These are phyloP conservation scores for Chaetodon trifasciatus DNA, from an alignment of 2,797 vertebrate species.

Conservation along the genomic window DNA sequence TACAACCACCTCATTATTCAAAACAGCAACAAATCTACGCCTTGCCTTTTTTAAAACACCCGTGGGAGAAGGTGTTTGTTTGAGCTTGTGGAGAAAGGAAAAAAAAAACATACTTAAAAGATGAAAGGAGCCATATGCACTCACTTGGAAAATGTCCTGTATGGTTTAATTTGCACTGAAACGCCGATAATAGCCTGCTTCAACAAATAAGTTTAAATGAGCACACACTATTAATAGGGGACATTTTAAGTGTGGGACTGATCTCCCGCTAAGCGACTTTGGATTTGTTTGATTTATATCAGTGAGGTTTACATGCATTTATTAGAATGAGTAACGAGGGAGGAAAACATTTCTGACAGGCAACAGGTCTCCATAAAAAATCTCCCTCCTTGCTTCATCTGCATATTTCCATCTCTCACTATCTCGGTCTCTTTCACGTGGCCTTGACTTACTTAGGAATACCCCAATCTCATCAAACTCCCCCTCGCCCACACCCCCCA, in stretches of 20 bases:
- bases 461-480: conserved; percentile 63
- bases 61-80: conserved; percentile 55
- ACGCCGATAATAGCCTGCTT: conserved; percentile 54
- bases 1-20: conserved; percentile 59
- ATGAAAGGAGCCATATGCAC: conserved; percentile 63
- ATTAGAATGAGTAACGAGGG: conserved; percentile 29
- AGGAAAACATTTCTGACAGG: conserved; percentile 31
- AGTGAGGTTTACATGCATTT: conserved; percentile 37
- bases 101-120: conserved; percentile 34
- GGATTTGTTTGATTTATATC: conserved; percentile 40
- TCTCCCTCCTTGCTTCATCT: neutral
- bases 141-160: conserved; percentile 65
- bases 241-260: conserved; percentile 39
- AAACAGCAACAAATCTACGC: conserved; percentile 67
- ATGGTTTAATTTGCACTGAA: conserved; percentile 57
- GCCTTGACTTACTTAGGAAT: conserved; percentile 68
- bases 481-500: conserved; percentile 1
- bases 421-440: conserved; percentile 41
- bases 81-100: conserved; percentile 22
- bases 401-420: conserved; percentile 31
- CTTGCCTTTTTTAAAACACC: conserved; percentile 38
- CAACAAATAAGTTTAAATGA: conserved; percentile 61
- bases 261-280: conserved; percentile 31
- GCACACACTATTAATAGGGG: conserved; percentile 49
- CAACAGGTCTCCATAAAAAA: conserved; percentile 67